These are phyloP conservation scores for Drosophila baimaii DNA, from an alignment of 1,140 invertebrate species.

Conservation along the genomic window DNA sequence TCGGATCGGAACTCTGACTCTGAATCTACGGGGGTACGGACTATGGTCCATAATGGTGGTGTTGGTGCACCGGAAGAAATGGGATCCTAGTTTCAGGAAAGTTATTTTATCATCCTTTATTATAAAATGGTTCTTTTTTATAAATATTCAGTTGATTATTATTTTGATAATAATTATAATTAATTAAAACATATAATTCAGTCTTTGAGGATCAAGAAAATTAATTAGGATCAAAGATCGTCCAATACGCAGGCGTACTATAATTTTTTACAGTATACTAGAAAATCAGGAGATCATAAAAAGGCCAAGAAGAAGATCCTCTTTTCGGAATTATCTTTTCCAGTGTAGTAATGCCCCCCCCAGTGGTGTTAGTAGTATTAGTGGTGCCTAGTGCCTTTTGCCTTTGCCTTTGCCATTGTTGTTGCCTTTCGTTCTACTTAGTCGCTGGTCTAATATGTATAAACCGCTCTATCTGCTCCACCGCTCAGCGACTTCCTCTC, in stretches of 20 bases:
- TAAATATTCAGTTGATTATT: no score
- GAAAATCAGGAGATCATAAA: no score
- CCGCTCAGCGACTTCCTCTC: constrained; percentile 65
- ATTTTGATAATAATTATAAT: neutral
- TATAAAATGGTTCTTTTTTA: neutral
- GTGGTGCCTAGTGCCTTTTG: constrained; percentile 16
- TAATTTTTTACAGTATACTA: no score
- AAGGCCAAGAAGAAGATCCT: neutral
- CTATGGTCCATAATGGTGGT: neutral
- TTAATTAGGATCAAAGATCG: no score
- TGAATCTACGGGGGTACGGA: constrained; percentile 12
- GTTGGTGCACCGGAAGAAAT: constrained; percentile 14
- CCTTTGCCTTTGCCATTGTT: constrained; percentile 53
- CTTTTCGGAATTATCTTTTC: neutral
- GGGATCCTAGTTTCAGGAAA: neutral
- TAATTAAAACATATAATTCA: neutral
- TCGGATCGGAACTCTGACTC: constrained; percentile 39
- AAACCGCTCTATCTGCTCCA: constrained; percentile 52
- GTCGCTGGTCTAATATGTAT: constrained; percentile 63
- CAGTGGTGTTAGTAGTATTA: neutral
- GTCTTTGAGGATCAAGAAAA: neutral
- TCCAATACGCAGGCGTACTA: no score
- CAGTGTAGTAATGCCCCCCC: neutral
- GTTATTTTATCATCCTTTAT: neutral
- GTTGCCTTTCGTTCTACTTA: constrained; percentile 70